Conservation (phyloP, 2,113 vertebrate genomes). For the Passer montanus region DNA sequence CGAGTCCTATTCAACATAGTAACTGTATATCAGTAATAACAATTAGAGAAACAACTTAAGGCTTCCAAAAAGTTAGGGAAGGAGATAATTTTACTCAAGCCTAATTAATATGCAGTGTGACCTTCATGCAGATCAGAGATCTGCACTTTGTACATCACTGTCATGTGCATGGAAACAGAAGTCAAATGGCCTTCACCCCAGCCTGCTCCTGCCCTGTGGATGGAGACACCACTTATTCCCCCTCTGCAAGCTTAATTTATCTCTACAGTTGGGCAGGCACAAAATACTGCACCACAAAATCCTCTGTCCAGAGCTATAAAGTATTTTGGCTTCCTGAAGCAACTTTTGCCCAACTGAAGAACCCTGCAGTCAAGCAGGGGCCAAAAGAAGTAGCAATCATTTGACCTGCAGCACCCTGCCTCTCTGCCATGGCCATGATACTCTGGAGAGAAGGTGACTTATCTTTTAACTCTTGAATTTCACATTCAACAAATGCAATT, state of each 20-base stretch:
- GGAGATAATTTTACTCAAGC: not conserved
- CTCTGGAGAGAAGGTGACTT: not conserved
- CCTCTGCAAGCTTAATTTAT: not conserved
- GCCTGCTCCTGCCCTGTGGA: not conserved
- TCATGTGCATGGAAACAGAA: not conserved
- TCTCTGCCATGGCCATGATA: not conserved
- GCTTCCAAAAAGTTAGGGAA: not conserved
- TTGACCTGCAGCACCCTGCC: not conserved
- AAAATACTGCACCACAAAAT: not conserved
- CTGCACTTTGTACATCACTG: too few relatives aligned
- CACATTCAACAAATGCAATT: not conserved
- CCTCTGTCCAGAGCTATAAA: not conserved
- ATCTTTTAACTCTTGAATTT: not conserved
- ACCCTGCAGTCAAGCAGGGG: not conserved
- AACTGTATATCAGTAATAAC: not conserved
- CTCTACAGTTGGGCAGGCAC: not conserved
- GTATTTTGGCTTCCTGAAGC: not conserved
- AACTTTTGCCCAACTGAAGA: not conserved
- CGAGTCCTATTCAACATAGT: not conserved
- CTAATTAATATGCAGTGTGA: rapidly evolving
- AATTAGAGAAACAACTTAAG: not conserved
- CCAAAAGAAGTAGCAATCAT: not conserved
- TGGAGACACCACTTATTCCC: not conserved
- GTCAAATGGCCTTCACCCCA: not conserved
- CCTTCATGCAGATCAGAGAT: not conserved